phyloP scores from a whole-genome alignment of 2,888 invertebrate genomes.

The Cheilosia vulpina region DNA sequence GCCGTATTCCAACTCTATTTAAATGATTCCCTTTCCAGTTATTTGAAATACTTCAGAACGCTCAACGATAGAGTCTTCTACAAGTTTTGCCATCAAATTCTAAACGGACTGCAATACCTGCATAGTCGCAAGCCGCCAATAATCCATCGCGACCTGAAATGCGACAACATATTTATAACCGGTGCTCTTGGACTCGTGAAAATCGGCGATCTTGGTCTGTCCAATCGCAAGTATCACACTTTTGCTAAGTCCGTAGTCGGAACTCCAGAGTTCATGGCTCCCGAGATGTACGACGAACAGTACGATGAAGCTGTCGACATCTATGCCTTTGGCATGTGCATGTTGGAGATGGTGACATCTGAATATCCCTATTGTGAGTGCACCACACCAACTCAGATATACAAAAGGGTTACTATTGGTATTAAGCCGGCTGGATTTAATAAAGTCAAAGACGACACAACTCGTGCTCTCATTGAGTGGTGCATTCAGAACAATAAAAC shows the following conservation, averaged over 20 bases:
- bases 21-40: constrained; percentile 85
- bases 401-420: constrained; percentile 98
- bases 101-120: constrained; percentile 97
- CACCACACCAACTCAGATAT: constrained; percentile 98
- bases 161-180: constrained; percentile 99
- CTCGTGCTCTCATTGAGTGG: constrained; percentile 97
- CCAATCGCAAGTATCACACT: constrained; percentile 98
- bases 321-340: constrained; percentile 99
- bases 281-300: constrained; percentile 99
- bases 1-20: neutral
- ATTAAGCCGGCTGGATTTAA: constrained; percentile 97
- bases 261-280: constrained; percentile 87
- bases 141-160: constrained; percentile 97
- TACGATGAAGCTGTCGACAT: constrained; percentile 99
- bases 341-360: constrained; percentile 99
- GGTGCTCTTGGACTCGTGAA: constrained; percentile 99
- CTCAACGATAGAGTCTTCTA: constrained; percentile 99
- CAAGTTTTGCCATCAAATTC: constrained; percentile 99
- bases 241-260: constrained; percentile 99
- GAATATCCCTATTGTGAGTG: constrained; percentile 99
- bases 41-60: constrained; percentile 97
- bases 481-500: constrained; percentile 95
- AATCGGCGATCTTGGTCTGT: constrained; percentile 98
- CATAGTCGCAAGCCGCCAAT: constrained; percentile 98
- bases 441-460: constrained; percentile 96